Base-by-base conservation (phyloP, 2,113 vertebrate species). In the Pachyramphus minor region DNA sequence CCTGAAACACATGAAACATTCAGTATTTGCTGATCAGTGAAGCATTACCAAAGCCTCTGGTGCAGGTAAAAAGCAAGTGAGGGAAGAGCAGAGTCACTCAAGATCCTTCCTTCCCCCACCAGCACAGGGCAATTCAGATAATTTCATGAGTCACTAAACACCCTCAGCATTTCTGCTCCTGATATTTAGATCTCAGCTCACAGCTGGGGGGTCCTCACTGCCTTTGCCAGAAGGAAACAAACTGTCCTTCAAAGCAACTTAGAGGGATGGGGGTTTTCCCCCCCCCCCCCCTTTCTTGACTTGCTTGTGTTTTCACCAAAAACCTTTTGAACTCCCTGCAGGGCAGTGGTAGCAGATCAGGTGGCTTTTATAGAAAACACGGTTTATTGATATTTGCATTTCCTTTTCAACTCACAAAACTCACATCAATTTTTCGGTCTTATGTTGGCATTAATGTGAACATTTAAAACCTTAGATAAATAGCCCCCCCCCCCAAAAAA, bases 331-430 rank as follows among this genome's bases (percentile, higher is more conserved):
- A 25, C 35, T 69, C 67, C 84, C 50, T 39, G 20, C 30, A 69
- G 58, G 77, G 27, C 59, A 82, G 42, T 27, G 50, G 80, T 8
- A 87, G 37, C 62, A 89, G 56, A 55, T 75, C 16, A 83, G 58
- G 62, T 31, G 6, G 67, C 53, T 87, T 71, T 10, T 45, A 20
- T 84, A 81, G 92, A 74, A 92, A 41, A 90, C 49, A 11, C 19
- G 42, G 25, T 96, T 96, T 97, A 97, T 97, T 97, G 55, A 76
- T 91, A 79, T 50, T 74, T 5, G 39, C 41, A 82, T 94, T 95
- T 95, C 96, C 96, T 97, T 95, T 96, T 97, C 84, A 71, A 44
- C 21, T 89, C 83, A 74, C 84, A 95, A 79, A 14, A 31, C 52
- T 35, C 66, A 62, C 42, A 69, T 62, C 6, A 7, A 33, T 77